Conservation (phyloP, 2,888 invertebrate species). For the Platynereis dumerilii region DNA sequence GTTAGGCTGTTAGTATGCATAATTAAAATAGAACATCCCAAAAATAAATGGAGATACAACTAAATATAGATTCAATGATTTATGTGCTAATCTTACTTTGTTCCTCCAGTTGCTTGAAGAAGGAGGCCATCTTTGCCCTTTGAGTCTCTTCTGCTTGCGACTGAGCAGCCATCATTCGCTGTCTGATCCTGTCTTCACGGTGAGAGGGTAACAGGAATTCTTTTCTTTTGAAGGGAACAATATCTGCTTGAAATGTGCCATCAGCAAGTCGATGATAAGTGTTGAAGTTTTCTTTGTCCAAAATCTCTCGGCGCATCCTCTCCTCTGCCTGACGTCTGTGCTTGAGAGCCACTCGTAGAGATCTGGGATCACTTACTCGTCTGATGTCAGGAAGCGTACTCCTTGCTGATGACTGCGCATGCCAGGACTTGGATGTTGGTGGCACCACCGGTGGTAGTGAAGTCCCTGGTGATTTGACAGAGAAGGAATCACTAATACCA, state of each 20-base stretch:
- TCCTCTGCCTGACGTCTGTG: not conserved
- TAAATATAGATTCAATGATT: too few species aligned
- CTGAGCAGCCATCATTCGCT: not conserved
- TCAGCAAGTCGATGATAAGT: not conserved
- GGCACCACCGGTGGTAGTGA: too few species aligned
- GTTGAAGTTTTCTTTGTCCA: not conserved
- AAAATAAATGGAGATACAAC: too few species aligned
- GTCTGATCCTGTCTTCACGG: not conserved
- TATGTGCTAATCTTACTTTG: not conserved
- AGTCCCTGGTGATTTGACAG: too few species aligned
- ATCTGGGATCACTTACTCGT: too few species aligned
- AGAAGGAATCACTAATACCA: too few species aligned
- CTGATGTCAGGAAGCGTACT: too few species aligned
- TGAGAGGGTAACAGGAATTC: not conserved
- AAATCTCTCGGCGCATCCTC: not conserved
- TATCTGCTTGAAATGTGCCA: not conserved
- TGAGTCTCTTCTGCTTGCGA: not conserved
- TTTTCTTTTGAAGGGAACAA: not conserved
- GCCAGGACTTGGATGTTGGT: too few species aligned
- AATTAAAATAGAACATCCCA: too few species aligned
- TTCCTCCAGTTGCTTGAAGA: not conserved
- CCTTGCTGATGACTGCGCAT: too few species aligned
- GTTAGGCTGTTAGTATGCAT: too few species aligned
- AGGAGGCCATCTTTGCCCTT: not conserved
- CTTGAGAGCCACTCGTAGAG: too few species aligned